Percentiles rank a stretch among this genome's conserved stretches.
Conservation (phyloP, 2,888 invertebrate genomes). For the Galerucella nymphaeae region DNA sequence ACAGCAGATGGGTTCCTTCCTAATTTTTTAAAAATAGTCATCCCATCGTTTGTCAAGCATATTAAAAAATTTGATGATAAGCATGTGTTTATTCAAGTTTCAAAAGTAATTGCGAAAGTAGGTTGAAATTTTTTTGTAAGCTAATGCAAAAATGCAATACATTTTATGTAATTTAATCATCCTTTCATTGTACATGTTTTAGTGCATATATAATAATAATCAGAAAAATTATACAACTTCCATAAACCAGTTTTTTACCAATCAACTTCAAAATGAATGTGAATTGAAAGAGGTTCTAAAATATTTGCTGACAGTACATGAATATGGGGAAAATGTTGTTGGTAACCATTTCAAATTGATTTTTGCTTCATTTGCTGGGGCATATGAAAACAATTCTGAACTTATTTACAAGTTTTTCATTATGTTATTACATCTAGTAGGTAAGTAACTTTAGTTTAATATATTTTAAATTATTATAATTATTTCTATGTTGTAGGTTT, state of each 20-base stretch:
- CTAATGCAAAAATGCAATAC: neutral
- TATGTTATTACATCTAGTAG: constrained; percentile 50
- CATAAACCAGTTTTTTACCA: constrained; percentile 47
- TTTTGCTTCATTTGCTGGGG: constrained; percentile 52
- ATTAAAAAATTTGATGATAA: constrained; percentile 44
- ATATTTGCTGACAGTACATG: constrained; percentile 43
- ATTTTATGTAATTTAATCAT: constrained; percentile 21
- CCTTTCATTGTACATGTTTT: constrained; percentile 42
- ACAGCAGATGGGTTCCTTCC: constrained; percentile 34
- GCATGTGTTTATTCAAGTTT: constrained; percentile 46
- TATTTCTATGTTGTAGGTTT: neutral
- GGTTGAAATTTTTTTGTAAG: constrained; percentile 19
- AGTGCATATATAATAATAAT: constrained; percentile 54
- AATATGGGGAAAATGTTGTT: constrained; percentile 34
- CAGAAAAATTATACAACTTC: constrained; percentile 46
- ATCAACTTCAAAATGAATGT: constrained; percentile 38
- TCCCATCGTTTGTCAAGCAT: constrained; percentile 45
- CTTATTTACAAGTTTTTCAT: constrained; percentile 54
- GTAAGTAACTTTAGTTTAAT: neutral
- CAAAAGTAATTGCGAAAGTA: constrained; percentile 52
- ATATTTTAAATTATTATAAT: too few relatives aligned
- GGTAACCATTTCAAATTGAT: constrained; percentile 52
- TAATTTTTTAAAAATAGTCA: constrained; percentile 39
- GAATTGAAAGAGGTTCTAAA: constrained; percentile 50
- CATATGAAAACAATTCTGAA: constrained; percentile 48